Base-by-base conservation (phyloP, 2,888 invertebrate species). In the Polymixis flavicincta region DNA sequence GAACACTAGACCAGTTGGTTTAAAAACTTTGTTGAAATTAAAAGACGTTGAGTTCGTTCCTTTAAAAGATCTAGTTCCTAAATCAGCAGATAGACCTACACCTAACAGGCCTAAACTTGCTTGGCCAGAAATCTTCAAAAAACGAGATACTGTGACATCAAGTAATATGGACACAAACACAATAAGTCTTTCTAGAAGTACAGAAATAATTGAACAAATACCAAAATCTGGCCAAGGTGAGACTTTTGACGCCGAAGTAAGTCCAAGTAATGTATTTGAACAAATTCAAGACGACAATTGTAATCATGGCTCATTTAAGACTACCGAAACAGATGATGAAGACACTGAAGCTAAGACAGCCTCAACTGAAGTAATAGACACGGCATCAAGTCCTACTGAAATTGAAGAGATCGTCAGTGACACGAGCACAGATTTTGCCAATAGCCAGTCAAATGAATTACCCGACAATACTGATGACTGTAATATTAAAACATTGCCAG, bases 11-110 rank as follows among this genome's bases (percentile, higher is more conserved):
- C 89, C 90, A 8, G 60, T 87, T 8, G 76, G 78, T 57, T 65
- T 93, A 22, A 90, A 89, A 82, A 91, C 91, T 71, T 83, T 93
- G 57, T 76, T 92, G 5, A 94, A 94, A 64, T 84, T 94, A 63
- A 92, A 88, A 84, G 94, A 94, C 54, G 92, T 93, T 13, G 90
- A 91, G 54, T 76, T 90, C 1, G 66, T 90, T 65, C 87, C 88
- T 25, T 61, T 83, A 17, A 76, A 82, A 68, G 82, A 84, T 65
- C 68, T 92, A 22, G 55, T 92, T 65, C 74, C 74, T 5, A 85
- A 82, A 68, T 78, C 88, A 37, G 77, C 77, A 37, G 77, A 85
- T 76, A 84, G 32, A 8, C 59, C 74, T 61, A 63, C 48, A 60
- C 50, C 60, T 7, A 52, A 69, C 19, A 64, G 37, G 11, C 61